Evolutionary conservation across 1,140 invertebrate species (phyloP), one percentile per base, ranked within the genome.

Genomic region (Ips typographus): DNA sequence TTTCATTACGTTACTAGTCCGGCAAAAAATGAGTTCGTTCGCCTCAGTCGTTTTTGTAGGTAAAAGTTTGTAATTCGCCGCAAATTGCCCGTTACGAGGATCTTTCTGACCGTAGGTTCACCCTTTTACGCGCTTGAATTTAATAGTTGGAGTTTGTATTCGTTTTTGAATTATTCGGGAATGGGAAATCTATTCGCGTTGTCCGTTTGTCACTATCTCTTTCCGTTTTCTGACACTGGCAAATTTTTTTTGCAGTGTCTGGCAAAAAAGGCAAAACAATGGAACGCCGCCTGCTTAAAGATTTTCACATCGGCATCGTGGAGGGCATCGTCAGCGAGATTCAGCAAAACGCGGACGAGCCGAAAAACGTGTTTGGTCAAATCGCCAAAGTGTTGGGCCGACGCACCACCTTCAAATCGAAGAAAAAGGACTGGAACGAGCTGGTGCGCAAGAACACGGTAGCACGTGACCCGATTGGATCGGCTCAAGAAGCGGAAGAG

Each of bases 371-470:
- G 0, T 94, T 94, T 79, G 88, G 87, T 72, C 90, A 92, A 75
- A 88, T 95, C 51, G 85, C 84, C 6, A 88, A 88, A 74, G 91
- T 89, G 2, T 91, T 94, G 60, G 90, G 89, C 1, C 83, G 85
- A 59, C 84, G 85, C 77, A 83, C 85, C 36, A 88, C 84, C 38
- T 80, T 80, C 64, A 85, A 83, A 70, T 79, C 83, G 67, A 87
- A 86, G 73, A 89, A 90, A 77, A 91, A 90, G 71, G 91, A 95
- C 72, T 95, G 93, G 93, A 95, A 94, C 77, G 89, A 88, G 1
- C 80, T 91, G 63, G 92, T 93, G 0, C 83, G 90, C 4, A 86
- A 89, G 71, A 91, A 87, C 69, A 91, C 89, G 0, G 74, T 86
- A 1, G 82, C 81, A 0, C 80, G 83, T 1, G 88, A 95, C 83